These are phyloP conservation scores for Raja brachyura DNA, from an alignment of 2,113 vertebrate genomes.

Conservation along the genomic window DNA sequence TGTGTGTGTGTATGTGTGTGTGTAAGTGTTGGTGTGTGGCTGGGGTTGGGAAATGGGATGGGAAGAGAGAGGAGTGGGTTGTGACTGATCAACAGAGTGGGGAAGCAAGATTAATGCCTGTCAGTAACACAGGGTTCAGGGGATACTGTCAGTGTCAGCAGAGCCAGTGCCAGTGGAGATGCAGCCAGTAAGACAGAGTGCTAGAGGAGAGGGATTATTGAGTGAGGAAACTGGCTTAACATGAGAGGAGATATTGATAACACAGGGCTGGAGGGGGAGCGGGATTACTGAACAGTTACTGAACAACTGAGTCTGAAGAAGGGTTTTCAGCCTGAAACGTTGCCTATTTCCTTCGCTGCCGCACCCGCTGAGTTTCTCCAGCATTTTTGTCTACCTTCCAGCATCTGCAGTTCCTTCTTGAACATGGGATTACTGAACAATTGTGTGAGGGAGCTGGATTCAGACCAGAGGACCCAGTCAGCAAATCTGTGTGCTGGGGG, in stretches of 20 bases:
- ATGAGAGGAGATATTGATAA: background rate
- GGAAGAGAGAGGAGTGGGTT: background rate
- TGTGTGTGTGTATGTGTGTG: too few species aligned
- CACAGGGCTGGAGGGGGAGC: background rate
- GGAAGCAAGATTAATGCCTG: background rate
- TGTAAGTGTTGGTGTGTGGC: too few species aligned
- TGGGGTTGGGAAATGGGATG: background rate
- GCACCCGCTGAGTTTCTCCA: too few species aligned
- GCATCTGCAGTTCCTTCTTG: too few species aligned
- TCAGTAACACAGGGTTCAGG: too few species aligned
- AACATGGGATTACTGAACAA: background rate
- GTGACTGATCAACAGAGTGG: background rate
- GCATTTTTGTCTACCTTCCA: too few species aligned
- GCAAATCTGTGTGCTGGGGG: too few species aligned
- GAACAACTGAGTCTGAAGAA: too few species aligned
- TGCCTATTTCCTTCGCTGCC: too few species aligned
- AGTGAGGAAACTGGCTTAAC: background rate
- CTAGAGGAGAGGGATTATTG: background rate
- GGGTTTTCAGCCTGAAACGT: too few species aligned
- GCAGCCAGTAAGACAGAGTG: background rate
- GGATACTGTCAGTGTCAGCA: too few species aligned
- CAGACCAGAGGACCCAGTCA: background rate
- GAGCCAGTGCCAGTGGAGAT: too few species aligned
- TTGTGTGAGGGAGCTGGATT: background rate
- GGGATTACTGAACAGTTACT: background rate